Base-by-base conservation (phyloP, 2,888 invertebrate species). In the Sceliomorpha sp. region DNA sequence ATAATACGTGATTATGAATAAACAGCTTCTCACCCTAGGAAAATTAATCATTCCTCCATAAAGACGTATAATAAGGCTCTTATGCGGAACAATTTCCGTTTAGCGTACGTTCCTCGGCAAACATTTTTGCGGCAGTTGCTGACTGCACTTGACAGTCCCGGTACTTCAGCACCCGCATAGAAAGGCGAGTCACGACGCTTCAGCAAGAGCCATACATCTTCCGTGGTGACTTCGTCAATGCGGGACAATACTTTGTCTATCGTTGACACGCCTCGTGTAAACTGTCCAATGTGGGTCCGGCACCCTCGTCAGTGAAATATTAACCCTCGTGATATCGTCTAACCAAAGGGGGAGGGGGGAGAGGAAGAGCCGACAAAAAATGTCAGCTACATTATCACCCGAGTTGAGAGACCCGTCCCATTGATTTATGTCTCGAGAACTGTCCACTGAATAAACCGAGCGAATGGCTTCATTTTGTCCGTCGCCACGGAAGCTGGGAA, bases 381-480 rank as follows among this genome's bases (percentile, higher is more conserved):
- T 8, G 3, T 20, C 20, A 20, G 24, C 27, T 29, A 29, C 27
- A 29, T 29, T 29, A 29, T n/a, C 27, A 8, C 27, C 20, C 20
- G 5, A 20, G 20, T 20, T 5, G 20, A 20, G 27, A 3, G 5
- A n/a, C 27, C 8, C 27, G 9, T 29, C 27, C 8, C 27, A 29
- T 29, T 29, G 27, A 29, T 29, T 29, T 29, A 29, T 29, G 27
- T n/a, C 27, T 29, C 9, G 27, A 29, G 27, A 29, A 29, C 27
- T 29, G 27, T 29, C 27, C 27, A n/a, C 27, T n/a, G 27, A 29
- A n/a, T 29, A n/a, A 7, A 8, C 27, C 27, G 7, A n/a, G 27
- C 27, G 27, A 29, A 29, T 29, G 27, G 27, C 27, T 29, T 29
- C 9, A 29, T 29, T 29, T n/a, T n/a, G 27, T 8, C 5, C 20